Evolutionary conservation across 2,888 invertebrate genomes (phyloP), one percentile per base, ranked within the genome.

Genomic region (Microplitis deprimator): DNA sequence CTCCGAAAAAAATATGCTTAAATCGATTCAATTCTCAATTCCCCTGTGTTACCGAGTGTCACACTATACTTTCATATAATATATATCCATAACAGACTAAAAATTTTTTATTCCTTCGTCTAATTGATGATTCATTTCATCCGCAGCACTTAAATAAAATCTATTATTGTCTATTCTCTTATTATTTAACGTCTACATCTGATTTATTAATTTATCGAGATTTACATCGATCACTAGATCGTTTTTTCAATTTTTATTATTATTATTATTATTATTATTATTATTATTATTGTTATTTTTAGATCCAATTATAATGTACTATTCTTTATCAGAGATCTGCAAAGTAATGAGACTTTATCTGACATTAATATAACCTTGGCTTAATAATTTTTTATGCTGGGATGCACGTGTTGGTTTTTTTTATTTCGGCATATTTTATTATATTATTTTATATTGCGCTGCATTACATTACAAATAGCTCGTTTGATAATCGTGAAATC

Each of bases 401-500:
- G 50, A 50, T 50, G 10, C 50, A 8, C 50, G 50, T 50, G 8
- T 50, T 13, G 50, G 8, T 50, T 50, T 50, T 50, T 50, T 50
- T 50, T 50, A 50, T 50, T 50, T 50, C 13, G 50, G 13, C 50
- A 50, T 50, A 13, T 50, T 50, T 50, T 50, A 50, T 50, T 50
- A 50, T 50, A 50, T 50, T 50, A 50, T 50, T 10, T 50, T 50
- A 50, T 50, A 50, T 13, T 50, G 50, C 50, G 13, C 13, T 13
- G 50, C 50, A 50, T 50, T 50, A 50, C 8, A 50, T 50, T 50
- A 50, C 50, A 50, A 50, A 50, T 50, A 50, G 13, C 10, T 50
- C 8, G 50, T 50, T 50, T 50, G 50, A 13, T 50, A 50, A 50
- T 50, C 50, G 87, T 87, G 76, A 81, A 80, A 77, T 70, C 75